Percentiles rank a stretch among this genome's conserved stretches.
phyloP scores from a whole-genome alignment of 2,888 invertebrate species.

The Emesis castigata region DNA sequence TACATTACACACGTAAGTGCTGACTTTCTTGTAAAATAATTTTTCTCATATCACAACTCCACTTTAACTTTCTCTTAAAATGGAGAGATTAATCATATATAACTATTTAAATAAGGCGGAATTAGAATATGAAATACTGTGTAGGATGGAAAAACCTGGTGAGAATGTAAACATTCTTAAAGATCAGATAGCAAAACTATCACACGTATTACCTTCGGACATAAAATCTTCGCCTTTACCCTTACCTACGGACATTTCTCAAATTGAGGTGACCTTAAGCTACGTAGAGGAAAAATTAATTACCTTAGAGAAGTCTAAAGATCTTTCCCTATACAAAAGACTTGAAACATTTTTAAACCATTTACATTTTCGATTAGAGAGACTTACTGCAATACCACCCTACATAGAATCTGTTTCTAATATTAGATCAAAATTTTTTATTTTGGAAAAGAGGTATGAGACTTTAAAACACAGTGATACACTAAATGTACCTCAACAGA shows the following conservation, averaged over 20 bases:
- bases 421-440: background rate
- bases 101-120: background rate
- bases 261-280: background rate
- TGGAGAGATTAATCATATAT: background rate
- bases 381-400: background rate
- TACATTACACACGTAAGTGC: no score
- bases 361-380: background rate
- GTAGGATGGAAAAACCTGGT: background rate
- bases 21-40: no score
- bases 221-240: background rate
- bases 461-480: background rate
- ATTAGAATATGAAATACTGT: background rate
- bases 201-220: background rate
- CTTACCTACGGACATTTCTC: background rate
- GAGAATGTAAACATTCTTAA: background rate
- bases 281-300: background rate
- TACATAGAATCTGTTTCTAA: background rate
- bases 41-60: no score
- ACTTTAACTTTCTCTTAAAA: no score
- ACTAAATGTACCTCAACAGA: background rate
- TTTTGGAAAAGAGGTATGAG: background rate
- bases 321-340: background rate
- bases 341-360: no score
- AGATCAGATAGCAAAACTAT: background rate
- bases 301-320: background rate